Base-by-base conservation (phyloP, 2,797 vertebrate species). In the Sebastes taczanowskii region DNA sequence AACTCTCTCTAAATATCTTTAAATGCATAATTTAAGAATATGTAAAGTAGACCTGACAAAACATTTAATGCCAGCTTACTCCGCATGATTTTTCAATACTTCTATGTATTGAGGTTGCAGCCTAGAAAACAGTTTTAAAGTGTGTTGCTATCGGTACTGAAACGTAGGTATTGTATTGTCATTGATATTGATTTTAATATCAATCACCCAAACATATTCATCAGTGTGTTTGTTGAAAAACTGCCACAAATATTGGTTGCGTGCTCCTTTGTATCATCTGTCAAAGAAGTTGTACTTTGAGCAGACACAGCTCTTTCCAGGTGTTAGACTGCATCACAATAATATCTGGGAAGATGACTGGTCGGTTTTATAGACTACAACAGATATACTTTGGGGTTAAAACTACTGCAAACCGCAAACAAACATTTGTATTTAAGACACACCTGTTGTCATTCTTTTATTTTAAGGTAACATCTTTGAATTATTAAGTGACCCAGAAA, bases 401-500 rank as follows among this genome's bases (percentile, higher is more conserved):
- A n/a, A 32, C 35, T 10, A n/a, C 3, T 73, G 49, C 49, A 52
- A 52, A 52, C 23, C 7, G 8, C 58, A 64, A 30, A 22, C 8
- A 35, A 27, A 61, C 52, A 27, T 30, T 25, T 20, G 6, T 11
- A 52, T 32, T 30, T 2, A 25, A 38, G 5, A 60, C 11, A 14
- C 52, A 74, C 38, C 20, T 59, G 60, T 35, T 52, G 53, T 34
- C 67, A 5, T n/a, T 29, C 18, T 20, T 30, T 1, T 34, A 5
- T 27, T 23, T 42, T 8, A n/a, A n/a, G 13, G 22, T 6, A 30
- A 22, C 11, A 32, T 63, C 23, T 52, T 49, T 49, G 7, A 56
- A 61, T 66, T 52, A 65, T 64, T 30, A 60, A 71, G 63, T 27
- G 32, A 62, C 16, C 32, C 32, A 60, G 23, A 61, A 67, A 34